Percentiles rank a stretch among this genome's conserved stretches.
phyloP scores from a whole-genome alignment of 1,140 invertebrate species.

The Zaprionus taronus region DNA sequence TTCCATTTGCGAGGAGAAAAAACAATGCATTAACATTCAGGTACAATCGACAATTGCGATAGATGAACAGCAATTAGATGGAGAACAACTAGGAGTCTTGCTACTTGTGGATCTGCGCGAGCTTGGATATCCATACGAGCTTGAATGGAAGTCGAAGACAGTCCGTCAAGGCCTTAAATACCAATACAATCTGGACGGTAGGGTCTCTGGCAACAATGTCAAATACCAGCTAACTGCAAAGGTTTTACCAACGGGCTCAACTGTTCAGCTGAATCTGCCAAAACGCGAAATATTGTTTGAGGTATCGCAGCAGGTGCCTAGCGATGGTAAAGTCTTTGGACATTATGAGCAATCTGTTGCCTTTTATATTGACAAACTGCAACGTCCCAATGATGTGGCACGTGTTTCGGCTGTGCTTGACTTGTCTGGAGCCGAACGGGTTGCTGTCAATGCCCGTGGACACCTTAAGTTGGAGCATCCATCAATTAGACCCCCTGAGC shows the following conservation, averaged over 20 bases:
- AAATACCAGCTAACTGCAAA: constrained; percentile 89
- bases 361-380: constrained; percentile 89
- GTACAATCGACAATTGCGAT: constrained; percentile 85
- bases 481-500: constrained; percentile 86
- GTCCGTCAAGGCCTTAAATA: constrained; percentile 86
- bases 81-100: constrained; percentile 85
- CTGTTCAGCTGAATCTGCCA: constrained; percentile 87
- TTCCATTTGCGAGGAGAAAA: constrained; percentile 91
- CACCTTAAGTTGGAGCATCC: constrained; percentile 88
- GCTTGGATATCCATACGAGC: constrained; percentile 89
- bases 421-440: constrained; percentile 82
- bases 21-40: constrained; percentile 90
- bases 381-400: constrained; percentile 87
- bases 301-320: constrained; percentile 83
- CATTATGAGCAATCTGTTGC: constrained; percentile 85
- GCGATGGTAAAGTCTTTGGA: constrained; percentile 71
- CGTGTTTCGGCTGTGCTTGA: constrained; percentile 52
- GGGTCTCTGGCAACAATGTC: constrained; percentile 87
- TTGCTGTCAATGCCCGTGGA: constrained; percentile 85
- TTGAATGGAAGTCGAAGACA: constrained; percentile 88
- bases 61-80: constrained; percentile 62
- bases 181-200: constrained; percentile 89
- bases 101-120: constrained; percentile 89
- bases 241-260: constrained; percentile 86
- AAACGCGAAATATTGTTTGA: constrained; percentile 88